These are phyloP conservation scores for Limnephilus lunatus DNA, from an alignment of 2,888 invertebrate species.

Conservation along the genomic window DNA sequence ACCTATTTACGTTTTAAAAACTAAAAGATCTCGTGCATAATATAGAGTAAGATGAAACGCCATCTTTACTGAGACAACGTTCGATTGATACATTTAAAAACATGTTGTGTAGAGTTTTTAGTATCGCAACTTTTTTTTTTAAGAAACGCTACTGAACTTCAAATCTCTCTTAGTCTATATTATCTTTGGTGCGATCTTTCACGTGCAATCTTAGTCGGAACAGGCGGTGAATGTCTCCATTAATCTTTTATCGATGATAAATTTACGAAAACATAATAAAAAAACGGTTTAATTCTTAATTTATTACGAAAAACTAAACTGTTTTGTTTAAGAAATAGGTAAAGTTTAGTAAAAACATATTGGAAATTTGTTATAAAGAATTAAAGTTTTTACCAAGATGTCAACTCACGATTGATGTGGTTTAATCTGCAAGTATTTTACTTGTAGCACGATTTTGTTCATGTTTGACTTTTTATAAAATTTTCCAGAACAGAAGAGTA, in stretches of 20 bases:
- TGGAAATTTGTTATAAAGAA: neutral
- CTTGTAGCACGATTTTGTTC: neutral
- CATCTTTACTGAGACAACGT: neutral
- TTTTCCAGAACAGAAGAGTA: neutral
- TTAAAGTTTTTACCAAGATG: neutral
- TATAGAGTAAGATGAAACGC: neutral
- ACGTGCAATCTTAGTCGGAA: conserved; percentile 14
- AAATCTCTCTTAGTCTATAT: conserved; percentile 11
- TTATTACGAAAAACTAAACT: neutral
- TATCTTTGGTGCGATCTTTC: conserved; percentile 9
- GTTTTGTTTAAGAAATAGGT: neutral
- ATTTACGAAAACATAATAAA: neutral
- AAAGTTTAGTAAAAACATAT: neutral
- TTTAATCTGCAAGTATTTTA: neutral
- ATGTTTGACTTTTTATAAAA: neutral
- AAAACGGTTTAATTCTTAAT: neutral
- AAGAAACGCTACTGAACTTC: conserved; percentile 21
- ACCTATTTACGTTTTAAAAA: neutral
- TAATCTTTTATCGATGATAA: neutral
- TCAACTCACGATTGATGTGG: neutral
- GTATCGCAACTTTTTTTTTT: neutral
- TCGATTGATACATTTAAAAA: neutral
- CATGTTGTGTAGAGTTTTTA: neutral
- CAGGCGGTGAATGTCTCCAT: conserved; percentile 32
- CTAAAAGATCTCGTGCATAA: neutral